phyloP scores from a whole-genome alignment of 2,888 invertebrate genomes.

The Pocota personata region DNA sequence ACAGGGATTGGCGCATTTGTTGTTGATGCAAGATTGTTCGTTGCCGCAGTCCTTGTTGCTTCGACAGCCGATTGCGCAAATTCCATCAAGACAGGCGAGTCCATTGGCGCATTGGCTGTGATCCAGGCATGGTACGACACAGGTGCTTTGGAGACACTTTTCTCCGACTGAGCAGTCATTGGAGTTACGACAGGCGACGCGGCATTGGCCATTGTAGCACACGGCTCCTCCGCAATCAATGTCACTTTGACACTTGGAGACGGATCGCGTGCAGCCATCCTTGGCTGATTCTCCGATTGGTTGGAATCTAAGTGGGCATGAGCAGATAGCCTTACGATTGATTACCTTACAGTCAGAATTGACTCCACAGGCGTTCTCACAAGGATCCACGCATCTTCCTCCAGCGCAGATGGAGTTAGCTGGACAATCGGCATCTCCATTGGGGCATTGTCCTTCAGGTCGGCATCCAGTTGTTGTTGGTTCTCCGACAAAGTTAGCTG shows the following conservation, averaged over 20 bases:
- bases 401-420: constrained; percentile 88
- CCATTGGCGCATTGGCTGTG: constrained; percentile 91
- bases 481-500: constrained; percentile 90
- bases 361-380: constrained; percentile 91
- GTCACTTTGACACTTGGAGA: constrained; percentile 87
- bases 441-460: constrained; percentile 89
- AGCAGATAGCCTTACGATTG: constrained; percentile 90
- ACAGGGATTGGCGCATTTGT: constrained; percentile 93
- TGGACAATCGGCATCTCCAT: constrained; percentile 90
- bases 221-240: constrained; percentile 90
- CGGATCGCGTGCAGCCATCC: constrained; percentile 89
- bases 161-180: constrained; percentile 92
- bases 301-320: constrained; percentile 90
- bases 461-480: constrained; percentile 90
- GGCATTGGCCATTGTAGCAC: constrained; percentile 93
- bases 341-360: constrained; percentile 92
- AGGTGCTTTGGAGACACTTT: constrained; percentile 90
- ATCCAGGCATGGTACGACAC: constrained; percentile 90
- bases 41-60: constrained; percentile 91
- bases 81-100: constrained; percentile 91
- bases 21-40: constrained; percentile 91
- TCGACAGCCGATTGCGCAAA: constrained; percentile 93
- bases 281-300: constrained; percentile 86
- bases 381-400: constrained; percentile 91
- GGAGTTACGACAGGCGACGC: constrained; percentile 89